These are phyloP conservation scores for Chrysolina oricalcia DNA, from an alignment of 2,888 invertebrate species.

Conservation along the genomic window DNA sequence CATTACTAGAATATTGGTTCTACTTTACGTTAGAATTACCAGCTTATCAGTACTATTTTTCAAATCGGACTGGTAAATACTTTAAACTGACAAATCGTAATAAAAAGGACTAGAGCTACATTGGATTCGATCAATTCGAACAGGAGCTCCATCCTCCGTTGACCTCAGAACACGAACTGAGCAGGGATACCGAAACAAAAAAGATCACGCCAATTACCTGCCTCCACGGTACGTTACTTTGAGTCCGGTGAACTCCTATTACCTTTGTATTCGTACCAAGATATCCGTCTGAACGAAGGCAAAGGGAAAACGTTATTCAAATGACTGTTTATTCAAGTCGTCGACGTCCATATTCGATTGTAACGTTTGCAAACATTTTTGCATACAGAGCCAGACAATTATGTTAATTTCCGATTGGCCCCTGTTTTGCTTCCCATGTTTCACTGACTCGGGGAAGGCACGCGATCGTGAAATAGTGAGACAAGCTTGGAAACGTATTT, in stretches of 20 bases:
- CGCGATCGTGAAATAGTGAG: slow-evolving; percentile 20
- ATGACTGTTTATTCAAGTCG: slow-evolving; percentile 43
- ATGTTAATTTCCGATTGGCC: slow-evolving; percentile 43
- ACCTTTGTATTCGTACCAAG: slow-evolving; percentile 28
- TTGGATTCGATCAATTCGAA: no score
- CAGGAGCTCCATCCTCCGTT: no score
- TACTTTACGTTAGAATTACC: no score
- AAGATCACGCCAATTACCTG: not conserved
- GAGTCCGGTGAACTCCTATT: not conserved
- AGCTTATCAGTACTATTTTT: no score
- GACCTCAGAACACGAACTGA: no score
- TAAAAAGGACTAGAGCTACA: no score
- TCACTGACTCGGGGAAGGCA: slow-evolving; percentile 13
- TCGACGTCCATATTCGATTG: slow-evolving; percentile 39
- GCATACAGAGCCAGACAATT: slow-evolving; percentile 43
- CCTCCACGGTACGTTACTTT: not conserved
- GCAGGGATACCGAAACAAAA: not conserved
- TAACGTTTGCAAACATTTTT: slow-evolving; percentile 35
- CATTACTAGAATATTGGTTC: no score
- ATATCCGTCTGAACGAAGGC: slow-evolving; percentile 37
- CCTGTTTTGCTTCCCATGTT: slow-evolving; percentile 34
- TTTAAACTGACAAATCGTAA: no score
- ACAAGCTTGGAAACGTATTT: not conserved
- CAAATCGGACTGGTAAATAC: no score
- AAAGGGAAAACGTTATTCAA: slow-evolving; percentile 32